Evolutionary conservation across 2,113 vertebrate genomes (phyloP).

Genomic region (Polypterus bichir): DNA sequence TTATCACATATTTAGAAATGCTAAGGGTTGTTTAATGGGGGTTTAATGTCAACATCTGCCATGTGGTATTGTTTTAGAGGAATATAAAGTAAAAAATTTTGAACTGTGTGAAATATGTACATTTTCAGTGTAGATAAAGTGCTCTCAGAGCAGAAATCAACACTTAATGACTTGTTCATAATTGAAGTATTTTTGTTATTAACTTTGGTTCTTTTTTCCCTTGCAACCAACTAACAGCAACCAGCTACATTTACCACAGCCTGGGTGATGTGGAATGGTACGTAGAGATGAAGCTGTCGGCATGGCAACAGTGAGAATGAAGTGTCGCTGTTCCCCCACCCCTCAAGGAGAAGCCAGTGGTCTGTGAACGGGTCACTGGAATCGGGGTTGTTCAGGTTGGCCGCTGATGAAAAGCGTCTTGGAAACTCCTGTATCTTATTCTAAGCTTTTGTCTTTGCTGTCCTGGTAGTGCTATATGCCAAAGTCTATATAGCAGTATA

Average conservation of each 20-base stretch:
- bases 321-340: constrained; percentile 80
- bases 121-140: too few species aligned
- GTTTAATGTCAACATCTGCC: too few species aligned
- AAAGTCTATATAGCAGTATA: constrained; percentile 47
- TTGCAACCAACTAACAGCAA: constrained; percentile 98
- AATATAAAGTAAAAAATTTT: too few species aligned
- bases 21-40: too few species aligned
- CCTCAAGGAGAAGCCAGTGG: constrained; percentile 93
- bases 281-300: constrained; percentile 99
- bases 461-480: constrained; percentile 64
- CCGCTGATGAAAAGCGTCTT: constrained; percentile 88
- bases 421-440: constrained; percentile 97
- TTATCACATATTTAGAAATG: too few species aligned
- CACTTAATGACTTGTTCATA: too few species aligned
- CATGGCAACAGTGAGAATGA: constrained; percentile 98
- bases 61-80: too few species aligned
- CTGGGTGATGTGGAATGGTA: constrained; percentile 99
- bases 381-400: constrained; percentile 99
- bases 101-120: too few species aligned
- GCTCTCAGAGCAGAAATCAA: too few species aligned
- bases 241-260: constrained; percentile 99
- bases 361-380: constrained; percentile 98
- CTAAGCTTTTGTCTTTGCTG: constrained; percentile 95
- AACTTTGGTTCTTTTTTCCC: constrained; percentile 89
- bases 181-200: constrained; percentile 52